These are phyloP conservation scores for Nematolebias whitei DNA, from an alignment of 2,113 vertebrate species.

Conservation along the genomic window DNA sequence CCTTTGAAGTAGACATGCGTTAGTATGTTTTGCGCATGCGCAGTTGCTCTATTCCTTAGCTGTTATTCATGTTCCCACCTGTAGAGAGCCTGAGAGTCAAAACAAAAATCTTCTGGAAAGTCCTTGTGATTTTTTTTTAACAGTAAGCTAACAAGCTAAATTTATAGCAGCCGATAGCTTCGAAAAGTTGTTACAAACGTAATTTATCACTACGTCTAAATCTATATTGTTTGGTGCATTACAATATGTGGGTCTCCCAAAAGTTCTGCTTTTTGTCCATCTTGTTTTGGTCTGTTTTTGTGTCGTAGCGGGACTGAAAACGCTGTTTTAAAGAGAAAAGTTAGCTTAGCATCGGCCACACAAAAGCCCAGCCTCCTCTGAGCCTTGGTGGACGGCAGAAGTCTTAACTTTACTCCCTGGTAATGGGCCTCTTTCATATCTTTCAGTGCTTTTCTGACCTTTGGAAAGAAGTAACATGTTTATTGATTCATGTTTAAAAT, in stretches of 20 bases:
- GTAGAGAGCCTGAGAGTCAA: conserved; percentile 56
- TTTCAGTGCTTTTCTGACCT: neutral
- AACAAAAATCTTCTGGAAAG: conserved; percentile 72
- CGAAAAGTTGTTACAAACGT: neutral
- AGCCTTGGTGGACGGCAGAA: conserved; percentile 30
- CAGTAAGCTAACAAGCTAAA: conserved; percentile 43
- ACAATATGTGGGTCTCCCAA: conserved; percentile 52
- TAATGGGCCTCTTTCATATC: conserved; percentile 30
- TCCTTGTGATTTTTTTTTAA: conserved; percentile 39
- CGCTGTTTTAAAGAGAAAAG: conserved; percentile 17
- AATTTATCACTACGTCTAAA: neutral
- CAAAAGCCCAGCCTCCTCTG: conserved; percentile 36
- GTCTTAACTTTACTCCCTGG: conserved; percentile 40
- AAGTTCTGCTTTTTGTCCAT: conserved; percentile 35
- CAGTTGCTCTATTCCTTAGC: conserved; percentile 1
- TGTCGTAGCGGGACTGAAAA: conserved; percentile 57
- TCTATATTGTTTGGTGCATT: neutral
- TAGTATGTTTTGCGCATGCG: conserved; percentile 43
- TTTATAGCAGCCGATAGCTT: neutral
- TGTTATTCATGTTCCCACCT: conserved; percentile 59
- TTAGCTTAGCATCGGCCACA: conserved; percentile 63
- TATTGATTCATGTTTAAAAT: neutral
- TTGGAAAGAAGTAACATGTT: neutral
- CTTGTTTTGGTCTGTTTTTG: conserved; percentile 63
- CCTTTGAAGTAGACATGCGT: neutral